Base-by-base conservation (phyloP, 2,113 vertebrate species). In the Sceloporus undulatus region DNA sequence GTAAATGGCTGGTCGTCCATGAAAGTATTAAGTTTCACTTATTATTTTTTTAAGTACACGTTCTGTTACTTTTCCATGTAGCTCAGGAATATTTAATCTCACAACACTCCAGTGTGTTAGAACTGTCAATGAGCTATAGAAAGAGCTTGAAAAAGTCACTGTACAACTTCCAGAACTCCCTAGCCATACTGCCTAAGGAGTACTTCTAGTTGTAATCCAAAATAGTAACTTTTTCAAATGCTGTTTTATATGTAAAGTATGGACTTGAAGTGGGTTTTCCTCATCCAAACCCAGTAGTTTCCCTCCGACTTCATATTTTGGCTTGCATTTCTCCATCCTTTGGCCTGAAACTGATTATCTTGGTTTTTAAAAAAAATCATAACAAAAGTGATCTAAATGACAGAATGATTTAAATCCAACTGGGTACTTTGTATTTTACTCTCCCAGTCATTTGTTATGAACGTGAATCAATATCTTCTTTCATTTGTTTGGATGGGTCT, bases 401-500 rank as follows among this genome's bases (percentile, higher is more conserved):
- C 71, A 65, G 18, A 29, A 19, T 18, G 56, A 82, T 66, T n/a
- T 18, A 38, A 75, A 76, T 40, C 42, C 65, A 77, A 83, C 73
- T 54, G 23, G 38, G 59, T 3, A 25, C 75, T 87, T 73, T 76
- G 48, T 82, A 34, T 34, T 74, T 83, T 91, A 79, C 86, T 52
- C 66, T 90, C 68, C 82, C 90, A 81, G 80, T 79, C 88, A 16
- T 74, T 90, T 87, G 77, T 84, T 84, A 83, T n/a, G 62, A 85
- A 84, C 75, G 81, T 89, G 85, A 87, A 79, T 73, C 70, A 91
- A 88, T 89, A 9, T 76, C 78, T 66, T 88, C 65, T 85, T 87
- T 84, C 81, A 86, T 62, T 81, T 92, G 80, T 90, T 90, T 86
- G 87, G 91, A 92, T 91, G 88, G 84, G 88, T 89, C 88, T 92